Evolutionary conservation across 2,888 invertebrate species (phyloP).

Genomic region (Drosophila nigritarsus): DNA sequence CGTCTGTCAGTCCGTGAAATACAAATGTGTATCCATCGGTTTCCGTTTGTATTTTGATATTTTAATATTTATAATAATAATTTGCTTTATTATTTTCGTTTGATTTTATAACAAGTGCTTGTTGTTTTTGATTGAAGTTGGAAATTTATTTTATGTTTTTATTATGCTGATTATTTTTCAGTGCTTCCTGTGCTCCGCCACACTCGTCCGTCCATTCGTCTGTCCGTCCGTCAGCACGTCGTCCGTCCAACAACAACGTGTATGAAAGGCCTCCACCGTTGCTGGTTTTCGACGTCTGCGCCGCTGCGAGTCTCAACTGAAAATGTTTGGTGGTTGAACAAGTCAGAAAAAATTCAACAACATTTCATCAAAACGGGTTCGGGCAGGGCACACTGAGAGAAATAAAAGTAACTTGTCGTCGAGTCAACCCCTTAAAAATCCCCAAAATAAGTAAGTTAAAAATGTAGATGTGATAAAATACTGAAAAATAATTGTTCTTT

Average conservation of each 20-base stretch:
- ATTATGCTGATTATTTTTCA: slow-evolving; percentile 1
- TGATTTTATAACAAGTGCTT: neutral
- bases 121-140: neutral
- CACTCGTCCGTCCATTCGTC: neutral
- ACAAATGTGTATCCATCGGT: neutral
- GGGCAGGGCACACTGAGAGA: slow-evolving; percentile 37
- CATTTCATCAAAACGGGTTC: slow-evolving; percentile 62
- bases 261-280: slow-evolving; percentile 42
- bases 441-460: rapidly evolving
- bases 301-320: slow-evolving; percentile 71
- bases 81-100: neutral
- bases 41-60: neutral
- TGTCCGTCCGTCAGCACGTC: slow-evolving; percentile 3
- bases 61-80: neutral
- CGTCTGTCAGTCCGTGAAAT: neutral
- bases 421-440: neutral
- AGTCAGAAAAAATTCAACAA: slow-evolving; percentile 62
- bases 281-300: slow-evolving; percentile 72
- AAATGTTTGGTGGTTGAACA: slow-evolving; percentile 77
- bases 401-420: neutral
- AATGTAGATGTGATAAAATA: neutral
- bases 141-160: neutral
- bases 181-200: slow-evolving; percentile 1
- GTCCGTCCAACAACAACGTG: slow-evolving; percentile 14
- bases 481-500: neutral